Evolutionary conservation across 2,888 invertebrate species (phyloP), one percentile per base, ranked within the genome.

Genomic region (Noctua janthina): DNA sequence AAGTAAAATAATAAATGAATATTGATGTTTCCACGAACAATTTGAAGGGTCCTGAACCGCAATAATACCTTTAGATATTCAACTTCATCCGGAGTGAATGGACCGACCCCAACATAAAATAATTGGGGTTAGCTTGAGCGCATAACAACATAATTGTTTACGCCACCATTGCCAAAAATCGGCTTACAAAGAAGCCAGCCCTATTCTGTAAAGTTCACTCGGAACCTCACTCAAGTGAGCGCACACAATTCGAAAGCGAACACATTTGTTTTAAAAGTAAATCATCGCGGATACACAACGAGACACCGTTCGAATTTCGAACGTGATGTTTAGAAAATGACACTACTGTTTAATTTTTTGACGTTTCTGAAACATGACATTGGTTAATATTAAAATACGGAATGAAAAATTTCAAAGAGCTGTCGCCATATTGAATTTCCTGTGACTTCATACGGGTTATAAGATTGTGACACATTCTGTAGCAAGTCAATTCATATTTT

Each of bases 121-220:
- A 80, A 79, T 74, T 79, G 79, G 67, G 79, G 84, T 71, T 62
- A 79, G 67, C 71, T 43, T 39, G 56, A 49, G 64, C 72, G 49
- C 73, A 49, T 73, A 83, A 78, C 64, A 78, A 59, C 69, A 62
- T 82, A 78, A 83, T 73, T 82, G 73, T 83, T 73, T 73, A 59
- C 23, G 7, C 35, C 64, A 59, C 49, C 73, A 82, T 23, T 71
- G 51, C 82, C 43, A 74, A 69, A 62, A 69, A 39, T 20, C 56
- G 6, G n/a, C 49, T n/a, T 29, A 39, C n/a, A 49, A 76, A 49
- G 13, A 62, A 35, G 13, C 8, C 2, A 17, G 1, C 15, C 1
- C 71, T 10, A 23, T 51, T 39, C 10, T n/a, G 23, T 64, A 54
- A 23, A 76, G 35, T 35, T 35, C 23, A 17, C 23, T 43, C 11